Evolutionary conservation across 2,888 invertebrate species (phyloP).

Genomic region (Meta bourneti): DNA sequence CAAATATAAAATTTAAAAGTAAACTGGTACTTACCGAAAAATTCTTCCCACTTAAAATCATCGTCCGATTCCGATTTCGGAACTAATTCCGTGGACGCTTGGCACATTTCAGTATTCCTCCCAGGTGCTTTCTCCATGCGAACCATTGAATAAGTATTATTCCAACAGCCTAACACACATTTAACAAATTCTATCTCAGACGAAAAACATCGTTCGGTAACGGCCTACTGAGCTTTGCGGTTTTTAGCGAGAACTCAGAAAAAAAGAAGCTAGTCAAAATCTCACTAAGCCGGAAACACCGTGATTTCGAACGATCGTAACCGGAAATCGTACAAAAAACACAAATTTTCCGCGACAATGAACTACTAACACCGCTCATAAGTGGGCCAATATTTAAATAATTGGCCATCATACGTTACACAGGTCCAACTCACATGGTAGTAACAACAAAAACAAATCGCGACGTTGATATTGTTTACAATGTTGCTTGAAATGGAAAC

Average conservation of each 20-base stretch:
- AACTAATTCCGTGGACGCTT: slow-evolving; percentile 62
- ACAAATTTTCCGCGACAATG: slow-evolving; percentile 66
- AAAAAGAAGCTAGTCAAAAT: slow-evolving; percentile 28
- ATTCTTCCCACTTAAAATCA: slow-evolving; percentile 85
- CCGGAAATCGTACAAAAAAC: slow-evolving; percentile 70
- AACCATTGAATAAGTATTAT: slow-evolving; percentile 67
- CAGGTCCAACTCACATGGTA: slow-evolving; percentile 24
- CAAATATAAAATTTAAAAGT: not conserved
- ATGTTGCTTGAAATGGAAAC: not conserved
- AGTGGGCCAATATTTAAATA: slow-evolving; percentile 38
- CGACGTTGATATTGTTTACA: not conserved
- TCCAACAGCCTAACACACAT: slow-evolving; percentile 30
- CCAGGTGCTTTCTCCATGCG: slow-evolving; percentile 59
- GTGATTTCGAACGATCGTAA: slow-evolving; percentile 62
- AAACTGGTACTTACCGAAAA: slow-evolving; percentile 84
- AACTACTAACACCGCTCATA: slow-evolving; percentile 48
- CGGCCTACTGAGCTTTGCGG: slow-evolving; percentile 23
- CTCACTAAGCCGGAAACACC: slow-evolving; percentile 63
- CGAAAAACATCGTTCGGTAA: slow-evolving; percentile 3
- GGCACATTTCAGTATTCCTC: slow-evolving; percentile 71
- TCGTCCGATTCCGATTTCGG: slow-evolving; percentile 73
- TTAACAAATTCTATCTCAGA: not conserved
- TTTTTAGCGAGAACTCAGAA: slow-evolving; percentile 28
- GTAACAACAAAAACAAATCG: not conserved
- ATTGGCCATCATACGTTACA: slow-evolving; percentile 37